Conservation (phyloP, 2,113 vertebrate genomes). For the Actinemys pallida region DNA sequence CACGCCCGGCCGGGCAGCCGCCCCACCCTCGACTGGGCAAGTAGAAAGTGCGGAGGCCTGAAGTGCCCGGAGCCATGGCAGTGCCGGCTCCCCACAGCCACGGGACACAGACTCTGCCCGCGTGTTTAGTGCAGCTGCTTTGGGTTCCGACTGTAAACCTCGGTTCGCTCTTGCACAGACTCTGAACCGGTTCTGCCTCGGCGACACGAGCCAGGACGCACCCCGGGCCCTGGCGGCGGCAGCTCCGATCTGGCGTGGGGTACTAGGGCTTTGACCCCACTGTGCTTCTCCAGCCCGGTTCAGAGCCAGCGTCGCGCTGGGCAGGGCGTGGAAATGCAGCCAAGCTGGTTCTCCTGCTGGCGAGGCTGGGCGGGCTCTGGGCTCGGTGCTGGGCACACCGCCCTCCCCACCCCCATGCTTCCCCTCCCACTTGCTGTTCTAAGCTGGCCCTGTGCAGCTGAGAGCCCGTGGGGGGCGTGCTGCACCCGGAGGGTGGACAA, state of each 20-base stretch:
- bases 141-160: slow-evolving; percentile 14
- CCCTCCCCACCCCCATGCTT: accelerated
- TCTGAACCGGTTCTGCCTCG: not conserved
- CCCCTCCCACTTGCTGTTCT: not conserved
- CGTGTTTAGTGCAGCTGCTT: slow-evolving; percentile 53
- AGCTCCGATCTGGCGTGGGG: not conserved
- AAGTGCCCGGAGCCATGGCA: accelerated
- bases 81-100: not conserved
- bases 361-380: not conserved
- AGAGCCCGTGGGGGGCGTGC: not conserved
- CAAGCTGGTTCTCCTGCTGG: not conserved
- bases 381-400: slow-evolving; percentile 10
- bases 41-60: accelerated
- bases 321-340: not conserved
- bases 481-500: not conserved
- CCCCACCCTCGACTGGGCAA: not conserved
- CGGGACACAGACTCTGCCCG: not conserved
- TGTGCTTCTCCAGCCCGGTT: slow-evolving; percentile 42
- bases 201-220: not conserved
- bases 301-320: not conserved
- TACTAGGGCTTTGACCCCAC: accelerated
- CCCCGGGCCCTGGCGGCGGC: not conserved
- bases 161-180: slow-evolving; percentile 69
- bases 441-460: not conserved
- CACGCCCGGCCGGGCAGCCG: accelerated